A percentile compares a stretch with the other conserved stretches of the same genome.
phyloP scores from a whole-genome alignment of 2,113 vertebrate genomes.

The Stigmatopora argus region DNA sequence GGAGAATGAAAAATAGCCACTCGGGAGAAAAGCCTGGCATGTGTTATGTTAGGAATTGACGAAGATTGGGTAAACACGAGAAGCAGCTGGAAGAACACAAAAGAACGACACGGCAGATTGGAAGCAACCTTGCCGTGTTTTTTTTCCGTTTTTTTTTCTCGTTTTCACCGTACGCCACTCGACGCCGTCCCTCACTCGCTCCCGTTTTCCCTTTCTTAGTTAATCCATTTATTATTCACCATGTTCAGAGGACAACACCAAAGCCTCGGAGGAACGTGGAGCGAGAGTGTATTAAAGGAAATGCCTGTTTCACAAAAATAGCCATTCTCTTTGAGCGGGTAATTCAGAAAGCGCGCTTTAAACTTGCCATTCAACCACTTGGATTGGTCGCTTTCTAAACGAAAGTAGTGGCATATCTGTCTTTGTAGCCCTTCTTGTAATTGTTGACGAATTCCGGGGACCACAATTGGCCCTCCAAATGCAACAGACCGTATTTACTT shows the following conservation, averaged over 20 bases:
- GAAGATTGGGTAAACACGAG: conserved; percentile 51
- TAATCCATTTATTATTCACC: conserved; percentile 52
- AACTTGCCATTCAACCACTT: conserved; percentile 49
- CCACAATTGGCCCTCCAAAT: too few species aligned
- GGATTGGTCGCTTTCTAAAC: conserved; percentile 49
- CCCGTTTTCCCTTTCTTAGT: conserved; percentile 32
- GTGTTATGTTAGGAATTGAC: conserved; percentile 49
- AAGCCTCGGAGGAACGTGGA: conserved; percentile 52
- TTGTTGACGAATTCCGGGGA: conserved; percentile 5
- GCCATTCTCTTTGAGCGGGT: conserved; percentile 49
- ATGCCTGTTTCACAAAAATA: conserved; percentile 56
- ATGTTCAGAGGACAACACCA: conserved; percentile 54
- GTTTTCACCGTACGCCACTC: conserved; percentile 32
- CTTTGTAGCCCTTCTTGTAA: conserved; percentile 11
- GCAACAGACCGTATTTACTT: too few species aligned
- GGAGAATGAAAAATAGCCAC: conserved; percentile 16
- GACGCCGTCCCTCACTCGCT: conserved; percentile 32
- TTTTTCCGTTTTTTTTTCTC: conserved; percentile 52
- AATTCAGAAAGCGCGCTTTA: conserved; percentile 47
- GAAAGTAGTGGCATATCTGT: conserved; percentile 35
- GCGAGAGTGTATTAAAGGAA: conserved; percentile 59
- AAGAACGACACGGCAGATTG: conserved; percentile 60
- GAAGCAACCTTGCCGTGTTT: conserved; percentile 60
- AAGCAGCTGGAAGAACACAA: conserved; percentile 56
- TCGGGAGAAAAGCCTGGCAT: conserved; percentile 53